Base-by-base conservation (phyloP, 1,140 invertebrate genomes). In the Mycetomoellerius zeteki region DNA sequence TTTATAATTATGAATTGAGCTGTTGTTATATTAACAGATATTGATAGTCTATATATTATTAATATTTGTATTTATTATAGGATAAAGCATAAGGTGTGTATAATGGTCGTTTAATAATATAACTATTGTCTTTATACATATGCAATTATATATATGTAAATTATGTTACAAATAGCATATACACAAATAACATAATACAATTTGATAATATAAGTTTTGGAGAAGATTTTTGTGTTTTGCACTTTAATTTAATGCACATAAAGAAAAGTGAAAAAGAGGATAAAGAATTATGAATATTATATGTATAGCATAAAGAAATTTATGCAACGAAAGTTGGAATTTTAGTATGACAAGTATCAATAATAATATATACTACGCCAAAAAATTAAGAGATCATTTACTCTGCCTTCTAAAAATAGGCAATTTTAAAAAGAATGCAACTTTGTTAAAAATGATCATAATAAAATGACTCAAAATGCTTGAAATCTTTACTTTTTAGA, bases 141-240 rank as follows among this genome's bases (percentile, higher is more conserved):
- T 67, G 8, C 8, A 16, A 16, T 50, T 50, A 64, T 8, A 19
- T 33, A 64, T 43, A 43, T 43, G 8, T 43, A 30, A 67, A 43
- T 67, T 67, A 43, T 62, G 3, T 64, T 67, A 37, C n/a, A 21
- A 37, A 67, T 67, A 65, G 6, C 30, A 65, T 65, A 58, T 58
- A 58, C 10, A 7, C 19, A 67, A 19, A 33, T 37, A 65, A 37
- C 12, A 19, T 33, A 3, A 65, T 4, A 30, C 3, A 67, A 62
- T 21, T 62, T 62, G 6, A 37, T 67, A 67, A 19, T 21, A 21
- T 67, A 67, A 21, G 10, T 67, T 1, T 58, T 24, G 21, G 21
- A 58, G 10, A 58, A 56, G 6, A 56, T 10, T 58, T 12, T 3
- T 58, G 24, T 50, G 3, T 50, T 50, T 43, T 43, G 8, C 54